Percentiles rank a stretch among this genome's conserved stretches.
These are phyloP conservation scores for Nineta flava DNA, from an alignment of 2,888 invertebrate genomes.

Conservation along the genomic window DNA sequence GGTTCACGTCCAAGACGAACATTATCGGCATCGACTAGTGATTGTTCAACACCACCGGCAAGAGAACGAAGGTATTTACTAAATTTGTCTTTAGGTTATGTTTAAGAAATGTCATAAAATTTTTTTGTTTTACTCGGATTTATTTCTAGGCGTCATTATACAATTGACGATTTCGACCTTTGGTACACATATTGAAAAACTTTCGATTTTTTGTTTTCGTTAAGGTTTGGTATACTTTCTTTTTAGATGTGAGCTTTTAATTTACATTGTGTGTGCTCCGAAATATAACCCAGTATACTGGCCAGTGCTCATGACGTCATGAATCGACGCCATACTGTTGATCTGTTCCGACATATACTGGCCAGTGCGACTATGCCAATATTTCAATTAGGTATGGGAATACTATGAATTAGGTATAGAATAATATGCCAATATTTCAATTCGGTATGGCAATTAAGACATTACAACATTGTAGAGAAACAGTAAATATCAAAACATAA, in stretches of 20 bases:
- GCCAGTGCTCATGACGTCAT: too few relatives aligned
- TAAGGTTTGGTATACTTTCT: neutral
- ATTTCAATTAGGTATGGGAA: too few relatives aligned
- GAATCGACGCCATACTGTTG: too few relatives aligned
- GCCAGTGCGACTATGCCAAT: too few relatives aligned
- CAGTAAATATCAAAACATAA: too few relatives aligned
- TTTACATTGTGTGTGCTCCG: neutral
- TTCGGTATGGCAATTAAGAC: too few relatives aligned
- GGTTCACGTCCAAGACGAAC: slow-evolving; percentile 7
- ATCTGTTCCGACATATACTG: too few relatives aligned
- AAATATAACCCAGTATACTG: neutral
- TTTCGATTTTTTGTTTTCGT: neutral
- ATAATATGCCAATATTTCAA: too few relatives aligned
- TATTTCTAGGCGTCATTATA: slow-evolving; percentile 19
- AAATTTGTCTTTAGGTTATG: neutral
- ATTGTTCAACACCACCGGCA: slow-evolving; percentile 20
- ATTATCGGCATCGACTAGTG: slow-evolving; percentile 11
- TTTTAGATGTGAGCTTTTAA: too few relatives aligned
- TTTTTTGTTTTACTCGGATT: neutral
- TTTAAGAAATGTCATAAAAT: neutral
- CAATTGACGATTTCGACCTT: slow-evolving; percentile 21
- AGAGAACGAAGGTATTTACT: slow-evolving; percentile 20
- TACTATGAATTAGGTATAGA: too few relatives aligned
- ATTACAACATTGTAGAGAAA: too few relatives aligned
- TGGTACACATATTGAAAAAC: slow-evolving; percentile 21